A percentile compares a stretch with the other conserved stretches of the same genome.
Evolutionary conservation across 2,797 vertebrate species (phyloP).

Genomic region (Megalops cyprinoides): DNA sequence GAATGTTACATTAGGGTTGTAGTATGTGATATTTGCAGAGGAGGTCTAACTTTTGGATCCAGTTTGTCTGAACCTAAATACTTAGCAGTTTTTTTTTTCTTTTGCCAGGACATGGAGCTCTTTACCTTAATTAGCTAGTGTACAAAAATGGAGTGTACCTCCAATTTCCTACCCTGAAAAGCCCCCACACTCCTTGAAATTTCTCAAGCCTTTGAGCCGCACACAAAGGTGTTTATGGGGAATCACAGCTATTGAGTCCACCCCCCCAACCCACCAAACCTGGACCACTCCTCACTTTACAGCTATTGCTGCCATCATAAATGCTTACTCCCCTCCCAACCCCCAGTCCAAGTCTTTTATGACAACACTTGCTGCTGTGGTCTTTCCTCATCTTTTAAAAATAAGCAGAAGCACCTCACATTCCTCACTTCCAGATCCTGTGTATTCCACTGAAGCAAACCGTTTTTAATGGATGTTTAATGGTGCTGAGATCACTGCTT

Average conservation of each 20-base stretch:
- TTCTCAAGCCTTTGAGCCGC: constrained; percentile 51
- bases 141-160: too few relatives aligned
- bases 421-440: background rate
- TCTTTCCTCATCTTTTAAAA: background rate
- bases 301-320: constrained; percentile 63
- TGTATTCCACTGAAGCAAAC: background rate
- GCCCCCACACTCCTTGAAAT: constrained; percentile 47
- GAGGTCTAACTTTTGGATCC: background rate
- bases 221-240: constrained; percentile 73
- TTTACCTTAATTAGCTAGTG: too few relatives aligned
- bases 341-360: constrained; percentile 56
- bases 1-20: background rate
- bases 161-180: constrained; percentile 6
- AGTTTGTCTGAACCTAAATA: too few relatives aligned
- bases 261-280: constrained; percentile 63
- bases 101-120: too few relatives aligned
- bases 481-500: constrained; percentile 68
- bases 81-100: too few relatives aligned
- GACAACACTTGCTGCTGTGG: constrained; percentile 24
- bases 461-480: constrained; percentile 27
- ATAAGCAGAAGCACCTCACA: background rate
- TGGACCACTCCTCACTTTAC: constrained; percentile 67
- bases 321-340: constrained; percentile 55
- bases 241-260: constrained; percentile 66
- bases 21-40: background rate